phyloP scores from a whole-genome alignment of 1,140 invertebrate species.

The Bombus turneri region DNA sequence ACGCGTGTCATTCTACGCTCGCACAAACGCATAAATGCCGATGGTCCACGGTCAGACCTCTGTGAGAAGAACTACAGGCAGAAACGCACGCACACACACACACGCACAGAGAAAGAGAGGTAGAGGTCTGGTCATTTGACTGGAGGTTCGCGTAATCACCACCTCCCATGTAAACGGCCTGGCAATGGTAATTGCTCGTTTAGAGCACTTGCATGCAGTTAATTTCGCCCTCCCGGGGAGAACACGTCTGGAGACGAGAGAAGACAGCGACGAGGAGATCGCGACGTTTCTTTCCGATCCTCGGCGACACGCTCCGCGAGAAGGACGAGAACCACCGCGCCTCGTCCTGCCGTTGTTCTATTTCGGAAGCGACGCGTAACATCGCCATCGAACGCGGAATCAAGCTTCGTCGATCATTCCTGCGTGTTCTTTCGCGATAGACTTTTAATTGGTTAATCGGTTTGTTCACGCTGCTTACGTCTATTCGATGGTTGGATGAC shows the following conservation, averaged over 20 bases:
- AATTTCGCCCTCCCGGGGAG: conserved; percentile 49
- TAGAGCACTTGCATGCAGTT: conserved; percentile 60
- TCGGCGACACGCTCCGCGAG: not conserved
- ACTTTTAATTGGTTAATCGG: not conserved
- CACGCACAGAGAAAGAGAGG: not conserved
- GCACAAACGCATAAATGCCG: no score
- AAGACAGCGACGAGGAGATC: not conserved
- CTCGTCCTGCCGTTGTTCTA: conserved; percentile 21
- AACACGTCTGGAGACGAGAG: not conserved
- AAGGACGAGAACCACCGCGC: conserved; percentile 19
- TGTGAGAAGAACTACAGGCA: no score
- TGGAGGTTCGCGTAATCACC: conserved; percentile 59
- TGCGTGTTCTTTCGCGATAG: conserved; percentile 12
- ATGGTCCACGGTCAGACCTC: no score
- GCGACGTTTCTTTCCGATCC: not conserved
- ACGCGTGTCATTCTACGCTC: not conserved
- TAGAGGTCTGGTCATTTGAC: conserved; percentile 45
- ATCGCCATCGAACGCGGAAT: conserved; percentile 11
- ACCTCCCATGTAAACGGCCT: conserved; percentile 58
- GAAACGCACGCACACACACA: not conserved
- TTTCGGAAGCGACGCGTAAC: conserved; percentile 24
- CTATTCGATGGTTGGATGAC: no score
- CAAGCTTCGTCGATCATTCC: conserved; percentile 13
- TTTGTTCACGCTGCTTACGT: no score
- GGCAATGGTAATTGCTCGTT: conserved; percentile 65